Percentiles rank a stretch among this genome's conserved stretches.
Evolutionary conservation across 2,797 vertebrate species (phyloP).

Genomic region (Pangasius krempfi): DNA sequence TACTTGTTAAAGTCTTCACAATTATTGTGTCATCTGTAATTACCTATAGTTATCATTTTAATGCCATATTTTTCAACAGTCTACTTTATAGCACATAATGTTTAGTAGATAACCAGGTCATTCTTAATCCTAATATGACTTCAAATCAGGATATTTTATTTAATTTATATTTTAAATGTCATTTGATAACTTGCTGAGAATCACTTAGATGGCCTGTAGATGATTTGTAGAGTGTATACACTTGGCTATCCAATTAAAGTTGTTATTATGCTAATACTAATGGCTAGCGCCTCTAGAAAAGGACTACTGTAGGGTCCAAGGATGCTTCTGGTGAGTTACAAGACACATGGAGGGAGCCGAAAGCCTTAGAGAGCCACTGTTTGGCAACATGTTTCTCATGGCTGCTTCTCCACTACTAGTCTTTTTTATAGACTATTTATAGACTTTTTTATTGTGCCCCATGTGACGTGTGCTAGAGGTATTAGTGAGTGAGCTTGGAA

Average conservation of each 20-base stretch:
- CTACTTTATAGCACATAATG: background rate
- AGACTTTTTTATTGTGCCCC: no score
- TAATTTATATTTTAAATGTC: no score
- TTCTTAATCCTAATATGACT: background rate
- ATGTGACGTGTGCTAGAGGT: background rate
- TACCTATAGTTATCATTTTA: background rate
- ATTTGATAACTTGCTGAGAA: background rate
- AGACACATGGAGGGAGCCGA: background rate
- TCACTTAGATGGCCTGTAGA: background rate
- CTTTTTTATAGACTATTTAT: no score
- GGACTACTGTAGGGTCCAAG: background rate
- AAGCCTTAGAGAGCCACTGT: background rate
- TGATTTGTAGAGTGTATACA: background rate
- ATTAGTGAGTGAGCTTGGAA: background rate
- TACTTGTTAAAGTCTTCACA: background rate
- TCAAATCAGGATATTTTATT: background rate
- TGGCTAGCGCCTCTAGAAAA: background rate
- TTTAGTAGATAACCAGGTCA: background rate
- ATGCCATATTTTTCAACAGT: background rate
- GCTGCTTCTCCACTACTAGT: background rate
- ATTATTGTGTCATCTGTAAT: background rate
- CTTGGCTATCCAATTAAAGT: background rate
- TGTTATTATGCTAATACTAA: background rate
- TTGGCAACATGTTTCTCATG: background rate
- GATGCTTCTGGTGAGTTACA: background rate